Evolutionary conservation across 2,888 invertebrate species (phyloP), one percentile per base, ranked within the genome.

Genomic region (Eubasilissa splendida): DNA sequence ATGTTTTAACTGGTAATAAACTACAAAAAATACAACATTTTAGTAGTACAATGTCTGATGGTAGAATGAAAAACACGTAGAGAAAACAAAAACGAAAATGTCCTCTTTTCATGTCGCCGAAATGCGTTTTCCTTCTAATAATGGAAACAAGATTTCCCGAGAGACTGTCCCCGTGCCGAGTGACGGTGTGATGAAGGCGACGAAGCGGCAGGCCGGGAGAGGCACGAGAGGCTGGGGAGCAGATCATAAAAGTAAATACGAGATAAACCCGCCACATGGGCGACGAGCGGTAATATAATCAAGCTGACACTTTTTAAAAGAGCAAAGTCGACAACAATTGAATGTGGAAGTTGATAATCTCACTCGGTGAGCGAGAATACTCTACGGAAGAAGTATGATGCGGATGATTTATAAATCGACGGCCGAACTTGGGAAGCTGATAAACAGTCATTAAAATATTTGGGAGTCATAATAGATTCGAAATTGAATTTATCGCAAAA

Each of bases 111-210:
- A 33, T 73, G 58, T 73, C 56, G 58, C 12, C 31, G 12, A 73
- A 73, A 71, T 71, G 56, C 31, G 33, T 42, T 71, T 11, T 71
- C 54, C 12, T 42, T 56, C 56, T 33, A 71, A 33, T 71, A 71
- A 73, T 73, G 71, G 54, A 73, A 56, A 73, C 54, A 73, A 12
- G 58, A 73, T 73, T 73, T 73, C 71, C 71, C 60, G 5, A 42
- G 60, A 60, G 75, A 63, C 42, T 31, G 42, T 58, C 59, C 59
- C 8, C 31, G 11, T 22, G 12, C 42, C 42, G 74, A 11, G n/a
- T 56, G 58, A 42, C 73, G 58, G 31, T 12, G 42, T 1, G 71
- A 33, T 4, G 22, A 3, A 50, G 60, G 74, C 22, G 22, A 22
- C 22, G 22, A 2, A 0, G 59, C 42, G 74, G 12, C n/a, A n/a